Evolutionary conservation across 30 jellyfish, hydroid and myxozoan genomes (phyloP).

Genomic region (Aurelia sp.): DNA sequence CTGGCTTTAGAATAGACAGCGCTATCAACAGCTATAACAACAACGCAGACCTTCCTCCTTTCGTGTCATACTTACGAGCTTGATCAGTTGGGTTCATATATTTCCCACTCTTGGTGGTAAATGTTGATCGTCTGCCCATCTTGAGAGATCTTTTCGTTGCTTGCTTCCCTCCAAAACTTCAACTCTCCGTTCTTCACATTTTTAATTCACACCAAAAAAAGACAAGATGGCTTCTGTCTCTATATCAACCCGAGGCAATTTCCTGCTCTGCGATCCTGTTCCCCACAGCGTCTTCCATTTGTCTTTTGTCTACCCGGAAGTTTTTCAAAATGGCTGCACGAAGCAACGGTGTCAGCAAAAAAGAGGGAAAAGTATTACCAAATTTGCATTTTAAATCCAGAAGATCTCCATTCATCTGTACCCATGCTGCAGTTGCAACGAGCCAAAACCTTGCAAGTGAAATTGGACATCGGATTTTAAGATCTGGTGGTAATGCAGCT

Average conservation of each 20-base stretch:
- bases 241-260: no score
- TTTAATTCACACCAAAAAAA: no score
- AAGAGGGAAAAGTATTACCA: background rate
- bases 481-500: conserved; percentile 94
- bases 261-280: no score
- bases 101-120: conserved; percentile 98
- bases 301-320: no score
- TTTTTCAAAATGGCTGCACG: conserved; percentile 57
- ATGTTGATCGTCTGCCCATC: conserved; percentile 99
- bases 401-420: conserved; percentile 82
- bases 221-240: no score
- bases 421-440: conserved; percentile 93
- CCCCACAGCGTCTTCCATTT: no score
- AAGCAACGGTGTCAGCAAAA: conserved; percentile 4
- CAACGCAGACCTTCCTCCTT: no score
- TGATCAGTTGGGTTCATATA: conserved; percentile 99
- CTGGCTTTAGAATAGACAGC: no score
- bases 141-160: background rate
- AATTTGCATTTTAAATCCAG: conserved; percentile 47
- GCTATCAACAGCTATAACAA: no score
- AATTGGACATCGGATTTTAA: conserved; percentile 75
- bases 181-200: no score
- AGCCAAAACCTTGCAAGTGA: conserved; percentile 90
- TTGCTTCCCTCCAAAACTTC: background rate
- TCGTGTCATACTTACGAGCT: conserved; percentile 79